Percentiles rank a stretch among this genome's conserved stretches.
These are phyloP conservation scores for Brachionus koreanus DNA, from an alignment of 1,140 invertebrate species.

Conservation along the genomic window DNA sequence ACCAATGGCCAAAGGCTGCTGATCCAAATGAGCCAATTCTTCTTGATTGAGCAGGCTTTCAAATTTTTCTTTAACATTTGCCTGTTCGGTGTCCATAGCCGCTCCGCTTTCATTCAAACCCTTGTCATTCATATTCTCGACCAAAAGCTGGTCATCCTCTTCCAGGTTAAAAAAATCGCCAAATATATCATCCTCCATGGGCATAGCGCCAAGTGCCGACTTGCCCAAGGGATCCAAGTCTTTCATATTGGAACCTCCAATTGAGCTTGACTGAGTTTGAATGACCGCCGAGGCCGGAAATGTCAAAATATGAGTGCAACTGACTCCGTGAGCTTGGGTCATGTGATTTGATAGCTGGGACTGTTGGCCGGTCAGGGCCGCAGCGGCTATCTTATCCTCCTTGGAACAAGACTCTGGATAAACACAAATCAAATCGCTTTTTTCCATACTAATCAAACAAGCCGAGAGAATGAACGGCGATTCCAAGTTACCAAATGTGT, in stretches of 20 bases:
- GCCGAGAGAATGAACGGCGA: slow-evolving; percentile 88
- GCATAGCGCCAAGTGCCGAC: slow-evolving; percentile 5
- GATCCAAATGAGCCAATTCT: slow-evolving; percentile 67
- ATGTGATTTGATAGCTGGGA: slow-evolving; percentile 68
- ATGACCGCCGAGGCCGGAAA: slow-evolving; percentile 96
- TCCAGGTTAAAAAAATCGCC: slow-evolving; percentile 11
- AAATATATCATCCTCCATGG: slow-evolving; percentile 38
- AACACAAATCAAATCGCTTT: slow-evolving; percentile 82
- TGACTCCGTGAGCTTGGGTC: slow-evolving; percentile 72
- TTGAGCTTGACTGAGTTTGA: slow-evolving; percentile 60
- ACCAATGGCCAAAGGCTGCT: slow-evolving; percentile 94
- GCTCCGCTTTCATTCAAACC: slow-evolving; percentile 13
- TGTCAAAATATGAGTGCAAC: slow-evolving; percentile 94
- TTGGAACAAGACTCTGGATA: slow-evolving; percentile 73
- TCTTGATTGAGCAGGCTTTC: slow-evolving; percentile 49
- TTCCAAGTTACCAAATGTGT: slow-evolving; percentile 46
- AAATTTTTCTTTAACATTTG: neutral
- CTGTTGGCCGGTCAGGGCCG: slow-evolving; percentile 63
- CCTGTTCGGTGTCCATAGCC: neutral
- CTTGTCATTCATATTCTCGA: slow-evolving; percentile 38
- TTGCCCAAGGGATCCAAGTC: slow-evolving; percentile 15
- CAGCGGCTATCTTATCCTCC: slow-evolving; percentile 55
- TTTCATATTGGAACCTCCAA: neutral
- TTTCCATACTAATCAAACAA: slow-evolving; percentile 91
- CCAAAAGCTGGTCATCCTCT: slow-evolving; percentile 22